Base-by-base conservation (phyloP, 2,888 invertebrate species). In the Melitaea athalia region DNA sequence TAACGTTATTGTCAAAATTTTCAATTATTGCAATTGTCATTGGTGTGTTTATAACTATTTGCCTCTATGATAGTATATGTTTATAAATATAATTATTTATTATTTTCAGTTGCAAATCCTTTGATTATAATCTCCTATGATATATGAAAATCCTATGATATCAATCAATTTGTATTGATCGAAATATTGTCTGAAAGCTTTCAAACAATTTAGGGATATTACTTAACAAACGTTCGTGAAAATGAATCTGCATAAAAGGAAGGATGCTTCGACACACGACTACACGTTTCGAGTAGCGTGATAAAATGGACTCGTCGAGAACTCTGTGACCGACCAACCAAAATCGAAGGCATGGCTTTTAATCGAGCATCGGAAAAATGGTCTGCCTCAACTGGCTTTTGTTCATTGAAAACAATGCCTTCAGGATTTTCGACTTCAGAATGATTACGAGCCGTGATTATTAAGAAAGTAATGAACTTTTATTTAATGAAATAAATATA, bases 321-420 rank as follows among this genome's bases (percentile, higher is more conserved):
- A 38, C 64, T 43, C 64, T 72, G 70, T 72, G 72, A 70, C 68
- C 72, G 72, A 70, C 72, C 72, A 66, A 72, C 70, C 70, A 66
- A 68, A 72, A 70, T 72, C 70, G 70, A 70, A 70, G 72, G 64
- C 68, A 64, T 66, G 66, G 68, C 68, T 72, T 72, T 70, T 72
- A 72, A 70, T 72, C 72, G 70, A 68, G 72, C 70, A 70, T 64
- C 65, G 64, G 68, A 68, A 59, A 63, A 70, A 68, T 68, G 67
- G 65, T 65, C 70, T 63, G 67, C 60, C 63, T 72, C 67, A 70
- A 68, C 65, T 67, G 67, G 63, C 72, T 68, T 72, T 72, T 72
- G 72, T 72, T 72, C 72, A 50, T 47, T 50, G 53, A 31, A 59
- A 70, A 72, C 70, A 72, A 72, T 72, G 69, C 66, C 67, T 68